A percentile compares a stretch with the other conserved stretches of the same genome.
Evolutionary conservation across 2,888 invertebrate genomes (phyloP).

Genomic region (Oscheius myriophilus): DNA sequence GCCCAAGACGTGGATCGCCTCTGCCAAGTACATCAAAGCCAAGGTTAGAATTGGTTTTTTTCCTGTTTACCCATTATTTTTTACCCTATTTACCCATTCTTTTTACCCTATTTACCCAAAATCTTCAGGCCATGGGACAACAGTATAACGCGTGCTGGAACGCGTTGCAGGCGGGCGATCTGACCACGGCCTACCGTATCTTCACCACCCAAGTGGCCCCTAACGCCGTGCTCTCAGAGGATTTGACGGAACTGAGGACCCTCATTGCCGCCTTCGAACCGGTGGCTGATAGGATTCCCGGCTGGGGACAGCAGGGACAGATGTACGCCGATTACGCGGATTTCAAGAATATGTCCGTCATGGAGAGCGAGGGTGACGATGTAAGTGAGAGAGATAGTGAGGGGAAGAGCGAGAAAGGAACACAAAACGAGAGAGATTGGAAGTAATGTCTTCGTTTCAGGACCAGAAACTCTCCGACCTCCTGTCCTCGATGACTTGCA

Average conservation of each 20-base stretch:
- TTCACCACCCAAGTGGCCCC: constrained; percentile 53
- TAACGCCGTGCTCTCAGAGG: constrained; percentile 43
- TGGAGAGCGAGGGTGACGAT: constrained; percentile 12
- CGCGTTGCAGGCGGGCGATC: constrained; percentile 39
- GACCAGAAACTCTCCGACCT: constrained; percentile 23
- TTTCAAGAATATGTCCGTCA: constrained; percentile 24
- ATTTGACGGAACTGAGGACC: constrained; percentile 33
- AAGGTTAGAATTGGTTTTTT: constrained; percentile 32
- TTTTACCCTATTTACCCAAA: background rate
- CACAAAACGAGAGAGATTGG: too few relatives aligned
- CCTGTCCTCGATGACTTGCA: constrained; percentile 34
- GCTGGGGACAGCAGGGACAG: constrained; percentile 51
- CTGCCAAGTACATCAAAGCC: constrained; percentile 43
- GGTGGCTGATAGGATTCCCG: constrained; percentile 38
- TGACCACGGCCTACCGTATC: constrained; percentile 34
- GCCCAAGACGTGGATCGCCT: constrained; percentile 47
- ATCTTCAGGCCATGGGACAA: constrained; percentile 29
- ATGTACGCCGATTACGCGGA: constrained; percentile 50
- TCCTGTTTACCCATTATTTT: background rate
- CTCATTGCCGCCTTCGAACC: constrained; percentile 40
- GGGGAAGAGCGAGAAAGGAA: too few relatives aligned
- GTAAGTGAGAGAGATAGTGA: too few relatives aligned
- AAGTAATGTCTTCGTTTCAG: constrained; percentile 6
- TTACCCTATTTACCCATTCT: background rate
- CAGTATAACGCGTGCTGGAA: constrained; percentile 33